Percentiles rank a stretch among this genome's conserved stretches.
These are phyloP conservation scores for Pseudomyrmex concolor DNA, from an alignment of 1,140 invertebrate genomes.

Conservation along the genomic window DNA sequence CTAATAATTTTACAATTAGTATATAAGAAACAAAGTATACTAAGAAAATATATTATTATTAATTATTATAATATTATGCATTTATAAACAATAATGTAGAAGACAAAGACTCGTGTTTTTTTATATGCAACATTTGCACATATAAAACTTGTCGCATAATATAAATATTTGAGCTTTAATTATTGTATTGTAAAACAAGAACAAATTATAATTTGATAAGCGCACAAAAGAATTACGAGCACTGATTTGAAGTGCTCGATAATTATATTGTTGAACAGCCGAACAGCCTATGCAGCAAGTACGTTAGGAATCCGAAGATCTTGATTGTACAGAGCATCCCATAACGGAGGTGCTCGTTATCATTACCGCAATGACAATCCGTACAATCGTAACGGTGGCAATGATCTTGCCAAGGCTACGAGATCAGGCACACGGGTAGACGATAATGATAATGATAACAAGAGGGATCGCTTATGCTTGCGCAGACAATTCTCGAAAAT, in stretches of 20 bases:
- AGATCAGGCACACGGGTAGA: slow-evolving; percentile 41
- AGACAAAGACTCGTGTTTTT: no score
- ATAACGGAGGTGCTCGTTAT: slow-evolving; percentile 30
- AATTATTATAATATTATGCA: no score
- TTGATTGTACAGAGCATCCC: slow-evolving; percentile 23
- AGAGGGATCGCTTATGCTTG: not conserved
- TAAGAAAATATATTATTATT: no score
- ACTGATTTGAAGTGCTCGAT: not conserved
- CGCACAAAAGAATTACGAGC: no score
- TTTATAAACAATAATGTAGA: no score
- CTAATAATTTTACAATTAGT: not conserved
- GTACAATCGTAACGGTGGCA: slow-evolving; percentile 45
- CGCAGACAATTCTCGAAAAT: slow-evolving; percentile 28
- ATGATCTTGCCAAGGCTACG: slow-evolving; percentile 67
- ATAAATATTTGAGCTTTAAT: not conserved
- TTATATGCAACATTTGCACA: not conserved
- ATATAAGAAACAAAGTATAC: not conserved
- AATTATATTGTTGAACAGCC: not conserved
- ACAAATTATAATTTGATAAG: not conserved
- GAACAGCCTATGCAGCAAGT: no score
- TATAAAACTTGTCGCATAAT: not conserved
- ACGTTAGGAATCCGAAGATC: not conserved
- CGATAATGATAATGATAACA: slow-evolving; percentile 33
- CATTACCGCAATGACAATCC: slow-evolving; percentile 29
- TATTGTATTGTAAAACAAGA: not conserved